These are phyloP conservation scores for Phalacrocorax aristotelis DNA, from an alignment of 2,113 vertebrate species.

Conservation along the genomic window DNA sequence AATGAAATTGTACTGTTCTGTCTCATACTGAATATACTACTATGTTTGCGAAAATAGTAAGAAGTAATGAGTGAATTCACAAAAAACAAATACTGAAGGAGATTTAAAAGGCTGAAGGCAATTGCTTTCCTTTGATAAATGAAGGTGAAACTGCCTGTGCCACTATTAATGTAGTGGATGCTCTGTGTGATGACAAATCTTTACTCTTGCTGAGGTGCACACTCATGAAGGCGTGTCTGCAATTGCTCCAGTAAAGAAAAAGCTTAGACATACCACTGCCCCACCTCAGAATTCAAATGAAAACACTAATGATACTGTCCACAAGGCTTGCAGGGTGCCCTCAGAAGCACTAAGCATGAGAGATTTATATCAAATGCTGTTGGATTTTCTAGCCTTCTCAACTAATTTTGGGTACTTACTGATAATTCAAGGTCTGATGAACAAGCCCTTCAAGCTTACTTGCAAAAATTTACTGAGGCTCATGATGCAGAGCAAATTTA, in stretches of 20 bases:
- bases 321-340: background rate
- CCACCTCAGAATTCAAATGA: background rate
- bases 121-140: background rate
- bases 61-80: background rate
- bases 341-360: background rate
- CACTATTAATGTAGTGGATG: background rate
- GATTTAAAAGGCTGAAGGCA: background rate
- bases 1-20: background rate
- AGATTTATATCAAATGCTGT: background rate
- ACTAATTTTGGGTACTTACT: background rate
- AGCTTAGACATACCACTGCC: background rate
- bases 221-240: background rate
- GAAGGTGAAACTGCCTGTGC: background rate
- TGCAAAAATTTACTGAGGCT: constrained; percentile 5
- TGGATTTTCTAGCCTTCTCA: background rate
- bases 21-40: background rate
- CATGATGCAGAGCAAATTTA: background rate
- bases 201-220: background rate
- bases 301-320: background rate
- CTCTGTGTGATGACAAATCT: background rate
- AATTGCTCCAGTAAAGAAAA: background rate
- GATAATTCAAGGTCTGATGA: constrained; percentile 29
- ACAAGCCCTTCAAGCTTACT: constrained; percentile 30
- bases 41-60: background rate
- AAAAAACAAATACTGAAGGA: background rate